Base-by-base conservation (phyloP, 2,113 vertebrate genomes). In the Brienomyrus brachyistius region DNA sequence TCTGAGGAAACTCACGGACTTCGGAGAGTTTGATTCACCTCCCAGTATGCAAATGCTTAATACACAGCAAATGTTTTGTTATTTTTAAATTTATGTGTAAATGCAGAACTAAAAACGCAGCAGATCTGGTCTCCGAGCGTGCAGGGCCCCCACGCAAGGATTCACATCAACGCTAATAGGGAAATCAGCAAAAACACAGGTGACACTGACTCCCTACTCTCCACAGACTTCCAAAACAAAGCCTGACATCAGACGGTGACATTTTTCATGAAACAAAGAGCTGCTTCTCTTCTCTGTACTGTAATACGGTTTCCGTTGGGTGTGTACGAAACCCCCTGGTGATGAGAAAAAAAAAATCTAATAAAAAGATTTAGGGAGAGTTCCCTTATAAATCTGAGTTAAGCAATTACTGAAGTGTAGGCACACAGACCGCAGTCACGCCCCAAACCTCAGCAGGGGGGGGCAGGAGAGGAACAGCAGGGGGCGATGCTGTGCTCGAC, bases 401-500 rank as follows among this genome's bases (percentile, higher is more conserved):
- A 84, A 48, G 35, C 82, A 48, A 93, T 93, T 90, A 91, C 89
- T 94, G 92, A 83, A 88, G 90, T 90, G 47, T 91, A 7, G 23
- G 74, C 90, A 90, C 90, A 90, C 91, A 94, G 95, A 21, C 2
- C 62, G 87, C 91, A 95, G 94, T 95, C 94, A 95, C 94, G 92
- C 90, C 92, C 94, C 92, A 94, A 94, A 94, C 94, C 94, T 94
- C 93, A 93, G 82, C 92, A 92, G 91, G 91, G 91, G 91, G 91
- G 80, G 7, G 17, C 77, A 47, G 77, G 66, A 74, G 31, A 74
- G 15, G 15, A 19, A 19, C 70, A 77, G 31, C 31, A 40, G 74
- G 74, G 31, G 17, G 15, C 74, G 13, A 8, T 43, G 15, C 15
- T 35, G 13, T 19, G 74, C 74, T 3, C 15, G 35, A 43, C 35